phyloP scores from a whole-genome alignment of 2,888 invertebrate species.

The Atherix ibis region DNA sequence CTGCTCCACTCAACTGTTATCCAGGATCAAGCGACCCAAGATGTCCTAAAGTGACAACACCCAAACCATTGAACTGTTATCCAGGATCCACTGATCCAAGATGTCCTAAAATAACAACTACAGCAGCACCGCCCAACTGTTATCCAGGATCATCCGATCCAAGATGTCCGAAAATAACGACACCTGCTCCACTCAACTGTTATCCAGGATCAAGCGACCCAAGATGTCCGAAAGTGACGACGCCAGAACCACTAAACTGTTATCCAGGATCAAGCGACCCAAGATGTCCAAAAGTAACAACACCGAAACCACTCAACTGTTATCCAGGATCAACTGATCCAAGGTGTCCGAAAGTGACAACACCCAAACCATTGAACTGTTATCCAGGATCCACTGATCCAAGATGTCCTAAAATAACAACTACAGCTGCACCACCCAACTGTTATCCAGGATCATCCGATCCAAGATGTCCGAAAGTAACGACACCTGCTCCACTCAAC shows the following conservation, averaged over 20 bases:
- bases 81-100: conserved; percentile 19
- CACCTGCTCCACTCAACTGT: conserved; percentile 17
- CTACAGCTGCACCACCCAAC: conserved; percentile 11
- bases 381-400: neutral
- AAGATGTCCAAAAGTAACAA: neutral
- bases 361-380: too few relatives aligned
- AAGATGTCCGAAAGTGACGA: conserved; percentile 15
- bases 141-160: conserved; percentile 20
- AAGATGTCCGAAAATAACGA: conserved; percentile 15
- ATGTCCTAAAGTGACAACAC: conserved; percentile 10
- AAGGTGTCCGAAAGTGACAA: conserved; percentile 18
- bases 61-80: conserved; percentile 16
- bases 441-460: conserved; percentile 19
- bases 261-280: conserved; percentile 20
- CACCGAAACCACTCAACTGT: conserved; percentile 12
- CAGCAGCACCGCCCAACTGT: conserved; percentile 16
- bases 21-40: conserved; percentile 23
- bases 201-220: conserved; percentile 22
- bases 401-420: neutral
- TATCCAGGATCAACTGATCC: conserved; percentile 20
- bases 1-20: conserved; percentile 1
- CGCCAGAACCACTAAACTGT: conserved; percentile 19
- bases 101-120: conserved; percentile 21
- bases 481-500: conserved; percentile 7
- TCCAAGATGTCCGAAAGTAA: conserved; percentile 16